Evolutionary conservation across 1,140 invertebrate genomes (phyloP).

Genomic region (Zophobas atratus): DNA sequence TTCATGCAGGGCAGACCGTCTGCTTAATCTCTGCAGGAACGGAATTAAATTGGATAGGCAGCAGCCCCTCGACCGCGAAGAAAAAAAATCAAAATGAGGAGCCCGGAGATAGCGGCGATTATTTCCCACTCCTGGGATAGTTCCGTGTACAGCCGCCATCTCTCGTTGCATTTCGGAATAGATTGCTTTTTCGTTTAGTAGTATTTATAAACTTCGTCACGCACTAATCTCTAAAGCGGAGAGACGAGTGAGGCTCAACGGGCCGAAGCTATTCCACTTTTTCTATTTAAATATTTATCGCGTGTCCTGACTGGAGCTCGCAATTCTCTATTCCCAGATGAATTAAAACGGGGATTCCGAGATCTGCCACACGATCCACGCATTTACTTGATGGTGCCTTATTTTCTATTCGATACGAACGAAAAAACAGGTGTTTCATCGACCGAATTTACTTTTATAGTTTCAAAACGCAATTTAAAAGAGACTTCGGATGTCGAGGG

Average conservation of each 20-base stretch:
- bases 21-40: background rate
- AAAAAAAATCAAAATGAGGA: conserved; percentile 7
- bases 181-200: conserved; percentile 55
- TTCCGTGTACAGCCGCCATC: conserved; percentile 19
- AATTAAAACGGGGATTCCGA: conserved; percentile 51
- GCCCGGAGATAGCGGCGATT: conserved; percentile 19
- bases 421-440: conserved; percentile 27
- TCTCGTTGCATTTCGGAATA: conserved; percentile 34
- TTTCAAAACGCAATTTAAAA: conserved; percentile 28
- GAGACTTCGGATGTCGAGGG: background rate
- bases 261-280: conserved; percentile 32
- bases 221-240: conserved; percentile 52
- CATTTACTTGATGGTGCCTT: conserved; percentile 22
- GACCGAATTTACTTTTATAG: conserved; percentile 25
- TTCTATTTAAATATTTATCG: conserved; percentile 54
- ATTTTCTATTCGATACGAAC: background rate
- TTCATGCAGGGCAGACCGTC: background rate
- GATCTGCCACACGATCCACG: conserved; percentile 50
- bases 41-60: conserved; percentile 33
- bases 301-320: conserved; percentile 46
- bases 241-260: conserved; percentile 28
- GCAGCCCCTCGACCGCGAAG: background rate
- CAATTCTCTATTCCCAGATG: conserved; percentile 51
- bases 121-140: conserved; percentile 30
- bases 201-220: conserved; percentile 56